A percentile compares a stretch with the other conserved stretches of the same genome.
These are phyloP conservation scores for Aricia artaxerxes DNA, from an alignment of 2,888 invertebrate genomes.

Conservation along the genomic window DNA sequence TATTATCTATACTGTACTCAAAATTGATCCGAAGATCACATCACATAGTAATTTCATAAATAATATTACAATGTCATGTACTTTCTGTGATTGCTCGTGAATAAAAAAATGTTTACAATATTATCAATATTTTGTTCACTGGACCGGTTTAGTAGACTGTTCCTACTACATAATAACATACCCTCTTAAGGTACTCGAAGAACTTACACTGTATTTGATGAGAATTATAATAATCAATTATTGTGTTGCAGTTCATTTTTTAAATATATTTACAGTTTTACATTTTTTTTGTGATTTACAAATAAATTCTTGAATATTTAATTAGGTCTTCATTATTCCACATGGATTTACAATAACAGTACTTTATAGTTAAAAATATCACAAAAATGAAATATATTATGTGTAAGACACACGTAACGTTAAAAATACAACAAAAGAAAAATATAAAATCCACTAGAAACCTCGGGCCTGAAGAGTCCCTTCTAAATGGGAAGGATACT, in stretches of 20 bases:
- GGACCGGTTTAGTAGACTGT: constrained; percentile 78
- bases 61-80: constrained; percentile 82
- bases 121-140: constrained; percentile 80
- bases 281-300: constrained; percentile 81
- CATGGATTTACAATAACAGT: constrained; percentile 80
- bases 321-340: constrained; percentile 80
- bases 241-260: constrained; percentile 77
- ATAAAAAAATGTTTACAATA: constrained; percentile 80
- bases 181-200: constrained; percentile 74
- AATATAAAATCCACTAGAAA: constrained; percentile 80
- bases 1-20: constrained; percentile 88
- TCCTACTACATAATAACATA: constrained; percentile 73
- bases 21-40: constrained; percentile 87
- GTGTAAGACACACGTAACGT: constrained; percentile 82
- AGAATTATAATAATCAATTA: constrained; percentile 75
- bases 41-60: constrained; percentile 85
- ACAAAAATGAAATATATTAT: constrained; percentile 82
- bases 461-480: constrained; percentile 79
- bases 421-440: constrained; percentile 80
- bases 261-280: constrained; percentile 81
- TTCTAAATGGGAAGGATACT: constrained; percentile 81
- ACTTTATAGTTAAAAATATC: constrained; percentile 82
- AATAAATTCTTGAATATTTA: constrained; percentile 81
- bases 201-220: constrained; percentile 78
- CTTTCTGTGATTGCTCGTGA: constrained; percentile 79